These are phyloP conservation scores for Cheilosia vulpina DNA, from an alignment of 2,888 invertebrate genomes.

Conservation along the genomic window DNA sequence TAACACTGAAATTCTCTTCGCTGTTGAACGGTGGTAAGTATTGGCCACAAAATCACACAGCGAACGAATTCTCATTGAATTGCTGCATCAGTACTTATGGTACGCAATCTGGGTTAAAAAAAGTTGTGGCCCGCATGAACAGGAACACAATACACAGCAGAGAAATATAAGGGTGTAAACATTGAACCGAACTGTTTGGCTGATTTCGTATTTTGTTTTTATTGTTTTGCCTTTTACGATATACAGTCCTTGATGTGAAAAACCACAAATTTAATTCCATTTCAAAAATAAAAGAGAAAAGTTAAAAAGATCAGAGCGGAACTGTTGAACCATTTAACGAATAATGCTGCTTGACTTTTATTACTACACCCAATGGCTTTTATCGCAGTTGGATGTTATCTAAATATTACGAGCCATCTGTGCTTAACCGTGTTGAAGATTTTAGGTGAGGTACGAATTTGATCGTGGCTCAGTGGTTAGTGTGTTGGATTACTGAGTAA, in stretches of 20 bases:
- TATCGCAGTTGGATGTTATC: no score
- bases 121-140: conserved; percentile 2
- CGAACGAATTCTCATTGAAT: conserved; percentile 29
- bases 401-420: no score
- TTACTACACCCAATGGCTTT: no score
- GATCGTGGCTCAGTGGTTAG: no score
- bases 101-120: background rate
- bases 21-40: conserved; percentile 19
- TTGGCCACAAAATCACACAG: conserved; percentile 49
- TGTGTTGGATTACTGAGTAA: no score
- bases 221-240: background rate
- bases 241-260: background rate
- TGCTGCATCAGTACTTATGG: conserved; percentile 5
- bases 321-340: conserved; percentile 4
- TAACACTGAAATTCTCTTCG: conserved; percentile 18
- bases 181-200: conserved; percentile 18
- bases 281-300: background rate
- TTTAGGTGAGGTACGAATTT: no score
- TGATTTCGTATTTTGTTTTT: conserved; percentile 6
- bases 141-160: background rate
- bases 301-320: background rate
- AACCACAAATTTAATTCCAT: conserved; percentile 18
- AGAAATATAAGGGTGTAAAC: conserved; percentile 8
- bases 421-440: no score
- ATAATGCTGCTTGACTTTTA: conserved; percentile 3